Evolutionary conservation across 1,140 invertebrate genomes (phyloP).

Genomic region (Anthonomus grandis): DNA sequence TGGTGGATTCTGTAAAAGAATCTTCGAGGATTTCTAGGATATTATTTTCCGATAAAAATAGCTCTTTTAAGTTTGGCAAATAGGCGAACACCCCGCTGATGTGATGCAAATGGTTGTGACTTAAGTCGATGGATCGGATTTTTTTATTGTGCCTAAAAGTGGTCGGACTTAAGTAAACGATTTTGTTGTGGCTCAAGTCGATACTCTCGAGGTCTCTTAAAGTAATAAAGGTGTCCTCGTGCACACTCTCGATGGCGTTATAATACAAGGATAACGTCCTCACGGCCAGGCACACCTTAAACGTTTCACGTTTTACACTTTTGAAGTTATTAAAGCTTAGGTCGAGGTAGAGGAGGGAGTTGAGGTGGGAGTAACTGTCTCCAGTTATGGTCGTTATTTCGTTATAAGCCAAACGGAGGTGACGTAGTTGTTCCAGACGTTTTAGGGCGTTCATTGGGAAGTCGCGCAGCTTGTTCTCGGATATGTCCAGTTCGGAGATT

Average conservation of each 20-base stretch:
- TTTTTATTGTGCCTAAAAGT: conserved; percentile 73
- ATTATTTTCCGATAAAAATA: conserved; percentile 89
- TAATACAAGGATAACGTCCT: conserved; percentile 78
- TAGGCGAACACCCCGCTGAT: conserved; percentile 77
- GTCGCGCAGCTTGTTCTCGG: conserved; percentile 77
- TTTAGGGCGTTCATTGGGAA: conserved; percentile 79
- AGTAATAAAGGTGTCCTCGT: conserved; percentile 71
- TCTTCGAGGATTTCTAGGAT: conserved; percentile 78
- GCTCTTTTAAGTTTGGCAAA: conserved; percentile 70
- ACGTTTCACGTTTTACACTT: conserved; percentile 69
- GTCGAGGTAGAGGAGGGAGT: conserved; percentile 73
- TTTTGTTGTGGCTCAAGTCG: conserved; percentile 85
- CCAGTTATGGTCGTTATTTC: conserved; percentile 69
- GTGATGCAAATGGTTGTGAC: conserved; percentile 84
- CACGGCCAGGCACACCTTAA: conserved; percentile 73
- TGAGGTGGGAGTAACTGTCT: conserved; percentile 67
- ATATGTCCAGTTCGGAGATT: conserved; percentile 77
- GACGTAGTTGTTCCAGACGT: conserved; percentile 68
- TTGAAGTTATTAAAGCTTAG: conserved; percentile 83
- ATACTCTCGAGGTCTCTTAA: conserved; percentile 74
- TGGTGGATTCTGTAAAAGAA: conserved; percentile 73
- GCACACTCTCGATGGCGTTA: conserved; percentile 75
- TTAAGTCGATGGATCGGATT: conserved; percentile 78
- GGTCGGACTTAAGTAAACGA: conserved; percentile 66
- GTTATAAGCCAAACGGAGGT: conserved; percentile 79